These are phyloP conservation scores for Julus scanicus DNA, from an alignment of 2,888 invertebrate genomes.

Conservation along the genomic window DNA sequence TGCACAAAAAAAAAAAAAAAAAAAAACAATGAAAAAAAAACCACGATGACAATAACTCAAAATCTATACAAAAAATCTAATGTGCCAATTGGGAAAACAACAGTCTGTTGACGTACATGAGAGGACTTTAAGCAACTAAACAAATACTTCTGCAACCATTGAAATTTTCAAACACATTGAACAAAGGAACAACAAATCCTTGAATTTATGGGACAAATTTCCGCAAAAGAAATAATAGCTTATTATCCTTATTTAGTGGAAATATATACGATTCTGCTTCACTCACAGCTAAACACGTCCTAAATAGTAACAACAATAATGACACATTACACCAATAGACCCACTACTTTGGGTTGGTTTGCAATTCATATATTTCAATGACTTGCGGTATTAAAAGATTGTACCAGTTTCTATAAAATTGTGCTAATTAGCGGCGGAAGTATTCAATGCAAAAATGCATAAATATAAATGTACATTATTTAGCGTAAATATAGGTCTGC, in stretches of 20 bases:
- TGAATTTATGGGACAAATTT: neutral
- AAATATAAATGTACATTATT: neutral
- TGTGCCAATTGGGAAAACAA: too few relatives aligned
- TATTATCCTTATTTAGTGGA: neutral
- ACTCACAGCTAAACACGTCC: neutral
- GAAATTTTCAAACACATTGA: neutral
- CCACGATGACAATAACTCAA: neutral
- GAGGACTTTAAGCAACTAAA: neutral
- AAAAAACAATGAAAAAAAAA: too few relatives aligned
- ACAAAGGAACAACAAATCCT: neutral
- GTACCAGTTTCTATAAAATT: neutral
- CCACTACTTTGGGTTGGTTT: neutral
- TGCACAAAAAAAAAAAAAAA: neutral
- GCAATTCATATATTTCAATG: neutral
- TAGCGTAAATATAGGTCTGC: neutral
- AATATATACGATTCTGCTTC: neutral
- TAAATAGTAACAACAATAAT: neutral
- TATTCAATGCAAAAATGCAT: neutral
- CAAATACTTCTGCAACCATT: neutral
- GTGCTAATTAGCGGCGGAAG: neutral
- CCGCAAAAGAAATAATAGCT: constrained; percentile 7
- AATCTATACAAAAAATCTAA: too few relatives aligned
- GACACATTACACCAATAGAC: neutral
- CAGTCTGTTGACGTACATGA: neutral
- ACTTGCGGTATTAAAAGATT: neutral